phyloP scores from a whole-genome alignment of 92 coral and sea anemone species.

The Zoanthus solanderi region DNA sequence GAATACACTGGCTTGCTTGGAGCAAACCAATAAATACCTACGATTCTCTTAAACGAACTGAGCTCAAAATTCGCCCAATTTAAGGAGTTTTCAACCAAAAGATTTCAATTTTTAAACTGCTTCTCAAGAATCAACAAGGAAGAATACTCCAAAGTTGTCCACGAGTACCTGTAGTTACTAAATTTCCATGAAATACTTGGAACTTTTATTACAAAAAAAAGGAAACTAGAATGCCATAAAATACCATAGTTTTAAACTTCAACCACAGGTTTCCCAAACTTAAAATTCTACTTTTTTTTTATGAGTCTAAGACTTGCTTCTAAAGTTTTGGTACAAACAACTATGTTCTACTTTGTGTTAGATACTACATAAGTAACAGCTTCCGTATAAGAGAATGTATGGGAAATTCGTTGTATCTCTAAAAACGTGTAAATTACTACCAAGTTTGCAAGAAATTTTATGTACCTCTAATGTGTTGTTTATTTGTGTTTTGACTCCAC shows the following conservation, averaged over 20 bases:
- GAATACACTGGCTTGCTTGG: constrained; percentile 23
- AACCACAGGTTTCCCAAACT: too few relatives aligned
- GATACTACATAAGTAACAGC: too few relatives aligned
- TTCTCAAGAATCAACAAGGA: neutral
- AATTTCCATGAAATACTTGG: neutral
- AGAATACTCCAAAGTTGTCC: neutral
- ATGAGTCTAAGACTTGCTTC: too few relatives aligned
- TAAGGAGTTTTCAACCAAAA: neutral
- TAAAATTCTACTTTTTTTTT: too few relatives aligned
- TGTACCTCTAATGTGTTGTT: too few relatives aligned
- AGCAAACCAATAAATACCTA: neutral
- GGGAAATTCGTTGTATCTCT: too few relatives aligned
- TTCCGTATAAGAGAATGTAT: too few relatives aligned
- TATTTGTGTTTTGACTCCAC: too few relatives aligned
- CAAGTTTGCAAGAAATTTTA: too few relatives aligned
- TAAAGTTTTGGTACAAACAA: too few relatives aligned
- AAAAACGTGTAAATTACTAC: too few relatives aligned
- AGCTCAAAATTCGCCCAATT: neutral
- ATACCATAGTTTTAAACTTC: neutral
- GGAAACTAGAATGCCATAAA: neutral
- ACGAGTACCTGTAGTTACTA: neutral
- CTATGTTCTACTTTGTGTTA: too few relatives aligned
- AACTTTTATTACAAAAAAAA: neutral
- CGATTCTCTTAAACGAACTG: constrained; percentile 8
- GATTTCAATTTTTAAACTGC: neutral